A percentile compares a stretch with the other conserved stretches of the same genome.
phyloP scores from a whole-genome alignment of 2,797 vertebrate genomes.

The Mormyrus proboscirostris region DNA sequence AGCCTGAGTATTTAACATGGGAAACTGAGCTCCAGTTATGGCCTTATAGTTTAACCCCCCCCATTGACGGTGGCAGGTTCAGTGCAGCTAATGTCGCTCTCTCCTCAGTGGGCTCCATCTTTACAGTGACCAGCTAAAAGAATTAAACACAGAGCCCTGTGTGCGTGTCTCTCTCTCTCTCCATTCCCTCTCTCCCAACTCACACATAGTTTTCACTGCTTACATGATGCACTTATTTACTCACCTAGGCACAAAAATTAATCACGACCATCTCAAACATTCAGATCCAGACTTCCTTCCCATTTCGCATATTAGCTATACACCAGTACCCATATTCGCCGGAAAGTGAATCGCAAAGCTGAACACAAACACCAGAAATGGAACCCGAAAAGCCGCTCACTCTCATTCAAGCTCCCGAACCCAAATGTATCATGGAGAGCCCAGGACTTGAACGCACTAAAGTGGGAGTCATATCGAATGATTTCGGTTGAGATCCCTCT shows the following conservation, averaged over 20 bases:
- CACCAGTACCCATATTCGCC: neutral
- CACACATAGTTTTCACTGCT: neutral
- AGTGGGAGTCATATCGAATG: neutral
- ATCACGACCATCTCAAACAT: neutral
- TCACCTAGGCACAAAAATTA: neutral
- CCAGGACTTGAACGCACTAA: neutral
- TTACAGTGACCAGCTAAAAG: neutral
- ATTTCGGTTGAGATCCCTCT: neutral
- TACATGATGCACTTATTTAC: neutral
- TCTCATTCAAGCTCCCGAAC: neutral
- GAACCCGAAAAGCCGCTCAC: neutral
- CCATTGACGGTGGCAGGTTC: neutral
- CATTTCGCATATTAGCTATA: neutral
- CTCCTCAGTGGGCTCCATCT: neutral
- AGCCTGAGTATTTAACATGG: neutral
- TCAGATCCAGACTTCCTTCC: neutral
- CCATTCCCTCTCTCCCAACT: neutral
- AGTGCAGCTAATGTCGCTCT: neutral
- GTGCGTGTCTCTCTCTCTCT: slow-evolving; percentile 17
- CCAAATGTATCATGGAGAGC: neutral
- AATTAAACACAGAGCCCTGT: slow-evolving; percentile 35
- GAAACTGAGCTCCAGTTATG: neutral
- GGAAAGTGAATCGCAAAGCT: neutral
- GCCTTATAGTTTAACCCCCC: neutral
- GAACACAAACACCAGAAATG: neutral